phyloP scores from a whole-genome alignment of 2,797 vertebrate genomes.

The Sebastolobus alascanus region DNA sequence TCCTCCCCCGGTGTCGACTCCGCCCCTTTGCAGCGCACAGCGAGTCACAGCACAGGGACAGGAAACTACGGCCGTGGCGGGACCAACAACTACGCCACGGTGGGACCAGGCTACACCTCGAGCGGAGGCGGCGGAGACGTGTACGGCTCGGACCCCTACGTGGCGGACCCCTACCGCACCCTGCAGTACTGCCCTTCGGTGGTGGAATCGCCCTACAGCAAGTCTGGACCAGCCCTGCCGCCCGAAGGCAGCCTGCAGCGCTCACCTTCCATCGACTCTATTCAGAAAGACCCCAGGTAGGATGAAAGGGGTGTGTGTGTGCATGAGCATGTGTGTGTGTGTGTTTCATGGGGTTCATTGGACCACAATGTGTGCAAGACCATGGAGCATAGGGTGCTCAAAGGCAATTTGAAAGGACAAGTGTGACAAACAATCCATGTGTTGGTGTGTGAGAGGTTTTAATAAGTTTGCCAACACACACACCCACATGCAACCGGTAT shows the following conservation, averaged over 20 bases:
- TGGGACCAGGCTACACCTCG: slow-evolving; percentile 87
- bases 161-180: slow-evolving; percentile 95
- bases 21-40: slow-evolving; percentile 98
- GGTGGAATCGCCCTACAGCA: slow-evolving; percentile 99
- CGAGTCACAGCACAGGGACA: slow-evolving; percentile 90
- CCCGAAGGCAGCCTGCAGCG: slow-evolving; percentile 97
- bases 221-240: slow-evolving; percentile 96
- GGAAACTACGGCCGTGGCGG: slow-evolving; percentile 92
- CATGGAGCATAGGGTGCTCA: background rate
- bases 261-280: slow-evolving; percentile 98
- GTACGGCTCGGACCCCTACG: slow-evolving; percentile 81
- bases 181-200: slow-evolving; percentile 99
- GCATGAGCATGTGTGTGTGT: background rate
- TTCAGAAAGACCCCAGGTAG: slow-evolving; percentile 99
- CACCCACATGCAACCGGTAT: background rate
- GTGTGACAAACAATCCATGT: slow-evolving; percentile 3
- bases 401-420: slow-evolving; percentile 1
- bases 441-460: background rate
- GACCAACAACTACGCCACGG: slow-evolving; percentile 92
- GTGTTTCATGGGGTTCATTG: background rate
- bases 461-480: background rate
- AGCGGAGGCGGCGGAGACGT: slow-evolving; percentile 72
- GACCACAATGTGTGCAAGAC: background rate
- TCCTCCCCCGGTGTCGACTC: slow-evolving; percentile 99
- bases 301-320: slow-evolving; percentile 56